A percentile compares a stretch with the other conserved stretches of the same genome.
Evolutionary conservation across 2,113 vertebrate genomes (phyloP).

Genomic region (Bos taurus): DNA sequence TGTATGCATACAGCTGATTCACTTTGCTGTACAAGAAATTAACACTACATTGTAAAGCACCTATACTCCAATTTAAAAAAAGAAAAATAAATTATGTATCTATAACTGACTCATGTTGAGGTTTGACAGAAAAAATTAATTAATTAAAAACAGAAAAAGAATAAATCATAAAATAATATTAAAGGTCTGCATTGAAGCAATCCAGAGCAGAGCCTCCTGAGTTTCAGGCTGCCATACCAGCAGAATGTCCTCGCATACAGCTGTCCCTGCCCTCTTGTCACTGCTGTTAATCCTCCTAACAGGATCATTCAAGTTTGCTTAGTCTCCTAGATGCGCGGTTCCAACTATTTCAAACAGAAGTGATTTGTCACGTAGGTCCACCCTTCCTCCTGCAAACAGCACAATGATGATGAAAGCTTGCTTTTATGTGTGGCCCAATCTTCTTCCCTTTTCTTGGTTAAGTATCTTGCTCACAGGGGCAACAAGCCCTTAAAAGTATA

Average conservation of each 20-base stretch:
- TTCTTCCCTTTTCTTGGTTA: neutral
- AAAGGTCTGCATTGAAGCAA: slow-evolving; percentile 2
- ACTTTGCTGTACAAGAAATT: neutral
- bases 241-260: neutral
- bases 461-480: slow-evolving; percentile 29
- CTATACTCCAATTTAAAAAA: neutral
- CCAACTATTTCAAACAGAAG: neutral
- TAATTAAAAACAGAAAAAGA: neutral
- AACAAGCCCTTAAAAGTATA: neutral
- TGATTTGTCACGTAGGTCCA: neutral
- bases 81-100: neutral
- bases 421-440: neutral
- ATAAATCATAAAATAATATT: neutral
- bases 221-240: slow-evolving; percentile 48
- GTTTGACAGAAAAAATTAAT: neutral
- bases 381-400: neutral
- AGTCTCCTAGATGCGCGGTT: slow-evolving; percentile 37
- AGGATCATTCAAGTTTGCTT: slow-evolving; percentile 44
- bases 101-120: neutral
- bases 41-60: neutral
- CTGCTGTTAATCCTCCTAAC: slow-evolving; percentile 45
- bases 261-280: slow-evolving; percentile 16
- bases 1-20: neutral
- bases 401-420: neutral
- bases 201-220: neutral